Percentiles rank a stretch among this genome's conserved stretches.
phyloP scores from a whole-genome alignment of 2,888 invertebrate genomes.

The Laothoe populi region DNA sequence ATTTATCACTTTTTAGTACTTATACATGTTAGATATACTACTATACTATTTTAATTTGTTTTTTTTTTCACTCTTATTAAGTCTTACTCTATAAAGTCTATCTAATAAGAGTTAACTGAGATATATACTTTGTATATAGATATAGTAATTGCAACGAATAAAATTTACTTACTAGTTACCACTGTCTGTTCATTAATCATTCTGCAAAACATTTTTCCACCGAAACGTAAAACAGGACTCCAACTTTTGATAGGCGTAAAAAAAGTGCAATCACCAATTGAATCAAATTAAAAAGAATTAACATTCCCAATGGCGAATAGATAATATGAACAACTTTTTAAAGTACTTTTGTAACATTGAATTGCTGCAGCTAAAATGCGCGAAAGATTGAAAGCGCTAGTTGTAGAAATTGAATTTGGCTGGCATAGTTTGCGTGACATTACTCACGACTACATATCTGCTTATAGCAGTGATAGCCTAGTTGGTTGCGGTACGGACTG shows the following conservation, averaged over 20 bases:
- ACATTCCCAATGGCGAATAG: not conserved
- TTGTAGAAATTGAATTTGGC: conserved; percentile 51
- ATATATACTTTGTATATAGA: too few relatives aligned
- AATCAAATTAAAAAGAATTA: conserved; percentile 12
- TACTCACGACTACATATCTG: conserved; percentile 46
- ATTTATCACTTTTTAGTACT: too few relatives aligned
- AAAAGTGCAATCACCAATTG: not conserved
- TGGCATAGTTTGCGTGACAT: conserved; percentile 44
- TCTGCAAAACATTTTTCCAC: not conserved
- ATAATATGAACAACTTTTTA: conserved; percentile 21
- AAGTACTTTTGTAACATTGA: conserved; percentile 33
- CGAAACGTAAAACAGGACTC: not conserved
- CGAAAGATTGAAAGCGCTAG: conserved; percentile 42
- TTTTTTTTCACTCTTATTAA: too few relatives aligned
- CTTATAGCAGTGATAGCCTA: too few relatives aligned
- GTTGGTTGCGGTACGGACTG: too few relatives aligned
- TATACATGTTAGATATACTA: too few relatives aligned
- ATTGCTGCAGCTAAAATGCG: conserved; percentile 38
- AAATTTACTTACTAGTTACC: too few relatives aligned
- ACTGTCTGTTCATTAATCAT: not conserved
- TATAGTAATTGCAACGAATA: too few relatives aligned
- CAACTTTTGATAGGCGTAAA: not conserved
- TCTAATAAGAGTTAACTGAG: too few relatives aligned
- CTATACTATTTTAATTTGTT: too few relatives aligned
- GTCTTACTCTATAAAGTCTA: too few relatives aligned